Base-by-base conservation (phyloP, 2,888 invertebrate species). In the Dyspetes luteomarginatus region DNA sequence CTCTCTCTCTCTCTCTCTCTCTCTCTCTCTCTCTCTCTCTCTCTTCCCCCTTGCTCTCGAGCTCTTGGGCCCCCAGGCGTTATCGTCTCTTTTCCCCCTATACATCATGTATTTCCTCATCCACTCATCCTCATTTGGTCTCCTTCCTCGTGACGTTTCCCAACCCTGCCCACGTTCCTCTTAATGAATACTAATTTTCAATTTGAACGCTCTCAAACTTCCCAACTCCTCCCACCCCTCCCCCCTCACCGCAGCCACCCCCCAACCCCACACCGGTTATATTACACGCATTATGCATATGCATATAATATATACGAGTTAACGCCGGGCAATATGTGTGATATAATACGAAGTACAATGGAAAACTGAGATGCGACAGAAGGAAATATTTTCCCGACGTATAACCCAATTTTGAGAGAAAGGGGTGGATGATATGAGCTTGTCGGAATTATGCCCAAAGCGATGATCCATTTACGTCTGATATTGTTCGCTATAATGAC, bases 181-280 rank as follows among this genome's bases (percentile, higher is more conserved):
- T 73, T 81, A 81, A 78, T 78, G 82, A 83, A 82, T 78, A 76
- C 83, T 81, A 83, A 81, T 81, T 83, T 81, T 72, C 76, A 78
- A 83, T 83, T 81, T 78, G 43, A 69, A 71, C 60, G 43, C 74
- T 74, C 73, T 72, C 69, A 55, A 68, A 64, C 50, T 64, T 48
- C n/a, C 24, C 30, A 22, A n/a, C n/a, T n/a, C n/a, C n/a, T n/a
- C n/a, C n/a, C n/a, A n/a, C n/a, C n/a, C n/a, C n/a, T n/a, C n/a
- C n/a, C n/a, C n/a, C n/a, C n/a, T n/a, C n/a, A n/a, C n/a, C n/a
- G n/a, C n/a, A n/a, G n/a, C n/a, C n/a, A n/a, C n/a, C n/a, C n/a
- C 12, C 36, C 7, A 36, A 36, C 36, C 12, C 36, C 12, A 12
- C 9, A 7, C 48, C 15, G 48, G 15, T 17, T 17, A 48, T 48